These are phyloP conservation scores for Acanthurus leucopareius DNA, from an alignment of 2,797 vertebrate genomes.

Conservation along the genomic window DNA sequence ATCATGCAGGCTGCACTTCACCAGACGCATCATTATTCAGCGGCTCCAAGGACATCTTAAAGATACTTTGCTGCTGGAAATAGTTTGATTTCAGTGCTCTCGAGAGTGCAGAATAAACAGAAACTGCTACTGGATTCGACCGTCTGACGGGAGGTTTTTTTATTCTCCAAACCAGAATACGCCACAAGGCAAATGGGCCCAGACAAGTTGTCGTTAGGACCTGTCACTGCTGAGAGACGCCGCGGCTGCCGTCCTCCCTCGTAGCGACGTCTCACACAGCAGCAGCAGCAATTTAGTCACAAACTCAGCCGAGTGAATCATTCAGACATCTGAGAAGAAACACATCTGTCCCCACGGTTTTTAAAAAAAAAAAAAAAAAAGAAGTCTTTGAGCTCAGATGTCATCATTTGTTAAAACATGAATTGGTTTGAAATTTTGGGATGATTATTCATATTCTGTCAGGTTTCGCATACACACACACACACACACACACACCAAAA, in stretches of 20 bases:
- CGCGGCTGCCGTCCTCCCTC: conserved; percentile 23
- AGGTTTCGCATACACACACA: conserved; percentile 29
- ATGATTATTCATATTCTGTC: conserved; percentile 54
- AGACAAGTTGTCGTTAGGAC: conserved; percentile 61
- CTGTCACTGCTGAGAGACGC: conserved; percentile 46
- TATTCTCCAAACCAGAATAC: conserved; percentile 45
- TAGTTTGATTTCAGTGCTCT: conserved; percentile 14
- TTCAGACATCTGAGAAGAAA: conserved; percentile 69
- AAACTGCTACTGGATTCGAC: conserved; percentile 44
- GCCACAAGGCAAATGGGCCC: conserved; percentile 71
- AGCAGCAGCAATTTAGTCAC: conserved; percentile 52
- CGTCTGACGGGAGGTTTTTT: conserved; percentile 47
- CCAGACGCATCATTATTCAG: conserved; percentile 19
- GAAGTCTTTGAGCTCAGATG: conserved; percentile 52
- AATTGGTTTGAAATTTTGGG: conserved; percentile 59
- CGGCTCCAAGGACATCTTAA: conserved; percentile 22
- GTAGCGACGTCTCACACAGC: neutral
- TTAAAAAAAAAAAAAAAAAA: conserved; percentile 5
- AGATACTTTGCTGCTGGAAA: conserved; percentile 5
- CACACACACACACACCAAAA: too few species aligned
- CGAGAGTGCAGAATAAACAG: conserved; percentile 17
- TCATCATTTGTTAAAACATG: conserved; percentile 55
- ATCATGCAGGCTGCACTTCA: conserved; percentile 25
- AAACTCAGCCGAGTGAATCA: conserved; percentile 54
- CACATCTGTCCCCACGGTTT: conserved; percentile 48